Conservation (phyloP, 2,888 invertebrate genomes). For the Tuta absoluta region DNA sequence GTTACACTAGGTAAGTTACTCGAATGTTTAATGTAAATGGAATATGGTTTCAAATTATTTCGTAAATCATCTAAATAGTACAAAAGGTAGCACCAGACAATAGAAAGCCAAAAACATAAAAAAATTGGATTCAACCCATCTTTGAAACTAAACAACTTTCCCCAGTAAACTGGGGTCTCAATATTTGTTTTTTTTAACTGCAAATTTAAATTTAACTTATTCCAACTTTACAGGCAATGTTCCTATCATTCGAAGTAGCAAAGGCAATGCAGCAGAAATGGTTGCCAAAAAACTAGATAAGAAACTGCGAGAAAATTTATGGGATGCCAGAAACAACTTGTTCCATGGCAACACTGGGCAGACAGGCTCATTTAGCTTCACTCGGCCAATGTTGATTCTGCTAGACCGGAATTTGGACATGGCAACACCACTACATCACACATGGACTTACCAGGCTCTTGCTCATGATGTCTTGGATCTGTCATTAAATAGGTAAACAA, state of each 20-base stretch:
- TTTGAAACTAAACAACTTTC: no score
- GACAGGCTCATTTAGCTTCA: constrained; percentile 90
- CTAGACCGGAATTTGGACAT: constrained; percentile 97
- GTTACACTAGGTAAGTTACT: constrained; percentile 91
- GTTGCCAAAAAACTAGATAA: constrained; percentile 98
- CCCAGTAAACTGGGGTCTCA: no score
- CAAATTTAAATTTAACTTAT: neutral
- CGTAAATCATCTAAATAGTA: no score
- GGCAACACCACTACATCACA: constrained; percentile 99
- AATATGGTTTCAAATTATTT: no score
- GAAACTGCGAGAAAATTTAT: constrained; percentile 96
- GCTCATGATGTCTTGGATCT: constrained; percentile 97
- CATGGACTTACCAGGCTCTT: constrained; percentile 99
- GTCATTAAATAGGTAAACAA: constrained; percentile 87
- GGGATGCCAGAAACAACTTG: constrained; percentile 97
- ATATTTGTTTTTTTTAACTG: no score
- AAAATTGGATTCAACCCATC: no score
- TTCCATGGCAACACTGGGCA: constrained; percentile 93
- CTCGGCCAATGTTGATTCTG: constrained; percentile 94
- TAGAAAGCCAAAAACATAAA: no score
- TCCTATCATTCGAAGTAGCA: constrained; percentile 94
- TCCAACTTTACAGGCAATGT: constrained; percentile 84
- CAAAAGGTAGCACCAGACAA: no score
- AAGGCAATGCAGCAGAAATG: constrained; percentile 99
- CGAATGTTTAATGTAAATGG: no score